Evolutionary conservation across 2,888 invertebrate species (phyloP).

Genomic region (Leptopilina syphax): DNA sequence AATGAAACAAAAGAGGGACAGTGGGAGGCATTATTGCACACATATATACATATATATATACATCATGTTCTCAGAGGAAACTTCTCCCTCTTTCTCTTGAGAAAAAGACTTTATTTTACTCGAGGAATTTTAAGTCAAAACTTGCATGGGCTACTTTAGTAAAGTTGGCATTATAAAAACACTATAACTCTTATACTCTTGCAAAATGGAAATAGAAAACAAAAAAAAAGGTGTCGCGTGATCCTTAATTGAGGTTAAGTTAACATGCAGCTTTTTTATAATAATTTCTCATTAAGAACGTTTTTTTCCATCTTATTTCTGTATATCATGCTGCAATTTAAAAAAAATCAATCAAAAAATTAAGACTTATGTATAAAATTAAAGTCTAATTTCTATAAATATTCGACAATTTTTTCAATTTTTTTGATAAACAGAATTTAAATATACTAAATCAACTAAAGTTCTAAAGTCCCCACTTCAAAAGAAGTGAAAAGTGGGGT

Average conservation of each 20-base stretch:
- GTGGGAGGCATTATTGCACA: slow-evolving; percentile 16
- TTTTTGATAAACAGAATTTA: no score
- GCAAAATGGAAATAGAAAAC: slow-evolving; percentile 5
- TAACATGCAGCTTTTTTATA: slow-evolving; percentile 23
- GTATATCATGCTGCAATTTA: no score
- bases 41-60: no score
- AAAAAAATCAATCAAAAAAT: not conserved
- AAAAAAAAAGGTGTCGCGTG: slow-evolving; percentile 29
- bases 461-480: no score
- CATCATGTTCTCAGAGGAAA: not conserved
- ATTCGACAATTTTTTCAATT: no score
- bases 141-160: slow-evolving; percentile 15
- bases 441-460: no score
- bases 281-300: slow-evolving; percentile 4
- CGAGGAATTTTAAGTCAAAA: slow-evolving; percentile 17
- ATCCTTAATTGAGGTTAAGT: slow-evolving; percentile 36
- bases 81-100: not conserved
- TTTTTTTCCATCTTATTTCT: not conserved
- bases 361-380: not conserved
- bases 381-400: not conserved
- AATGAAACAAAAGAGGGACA: slow-evolving; percentile 25
- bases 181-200: slow-evolving; percentile 11
- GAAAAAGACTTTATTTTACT: not conserved
- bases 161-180: slow-evolving; percentile 1
- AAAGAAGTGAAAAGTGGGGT: not conserved